These are phyloP conservation scores for Gymnothorax javanicus DNA, from an alignment of 2,797 vertebrate genomes.

Conservation along the genomic window DNA sequence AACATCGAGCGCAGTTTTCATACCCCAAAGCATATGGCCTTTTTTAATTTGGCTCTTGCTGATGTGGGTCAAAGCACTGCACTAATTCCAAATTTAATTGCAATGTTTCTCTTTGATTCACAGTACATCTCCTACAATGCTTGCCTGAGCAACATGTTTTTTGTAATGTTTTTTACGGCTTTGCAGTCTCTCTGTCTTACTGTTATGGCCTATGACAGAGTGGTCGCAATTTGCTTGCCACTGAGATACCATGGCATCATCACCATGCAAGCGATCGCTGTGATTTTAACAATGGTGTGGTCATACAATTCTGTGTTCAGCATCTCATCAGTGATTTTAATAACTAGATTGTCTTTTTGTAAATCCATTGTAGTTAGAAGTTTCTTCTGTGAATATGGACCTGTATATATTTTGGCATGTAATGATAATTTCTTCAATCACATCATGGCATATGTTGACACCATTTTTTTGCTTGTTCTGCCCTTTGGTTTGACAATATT, in stretches of 20 bases:
- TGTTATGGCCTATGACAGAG: conserved; percentile 44
- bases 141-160: conserved; percentile 41
- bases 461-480: conserved; percentile 26
- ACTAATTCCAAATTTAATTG: conserved; percentile 44
- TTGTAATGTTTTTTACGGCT: conserved; percentile 15
- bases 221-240: conserved; percentile 48
- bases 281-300: conserved; percentile 37
- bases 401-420: conserved; percentile 41
- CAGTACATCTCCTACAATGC: conserved; percentile 42
- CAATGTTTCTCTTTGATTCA: conserved; percentile 39
- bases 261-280: conserved; percentile 35
- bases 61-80: conserved; percentile 35
- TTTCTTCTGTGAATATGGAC: conserved; percentile 49
- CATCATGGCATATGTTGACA: conserved; percentile 3
- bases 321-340: not conserved
- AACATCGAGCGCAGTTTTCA: conserved; percentile 28
- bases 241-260: conserved; percentile 37
- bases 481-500: conserved; percentile 36
- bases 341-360: conserved; percentile 34
- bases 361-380: conserved; percentile 23
- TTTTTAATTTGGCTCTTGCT: conserved; percentile 37
- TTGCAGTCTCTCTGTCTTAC: conserved; percentile 39
- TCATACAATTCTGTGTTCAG: not conserved
- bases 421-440: conserved; percentile 40
- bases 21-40: conserved; percentile 39